Percentiles rank a stretch among this genome's conserved stretches.
Evolutionary conservation across 2,797 vertebrate genomes (phyloP).

Genomic region (Telmatherina bonti): DNA sequence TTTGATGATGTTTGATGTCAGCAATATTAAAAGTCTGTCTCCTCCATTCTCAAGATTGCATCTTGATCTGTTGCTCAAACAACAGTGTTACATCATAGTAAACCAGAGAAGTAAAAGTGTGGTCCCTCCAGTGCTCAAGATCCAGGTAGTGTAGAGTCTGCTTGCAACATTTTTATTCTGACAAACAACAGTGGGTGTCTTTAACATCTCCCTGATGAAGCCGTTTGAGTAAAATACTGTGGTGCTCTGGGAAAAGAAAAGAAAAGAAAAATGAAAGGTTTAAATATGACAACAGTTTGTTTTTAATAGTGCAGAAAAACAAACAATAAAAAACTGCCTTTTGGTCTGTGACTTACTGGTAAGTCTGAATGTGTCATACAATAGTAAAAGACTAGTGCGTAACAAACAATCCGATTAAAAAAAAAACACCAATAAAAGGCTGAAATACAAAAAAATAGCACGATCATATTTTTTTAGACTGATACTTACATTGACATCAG

Average conservation of each 20-base stretch:
- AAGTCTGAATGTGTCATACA: neutral
- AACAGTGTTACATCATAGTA: conserved; percentile 22
- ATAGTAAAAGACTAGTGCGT: neutral
- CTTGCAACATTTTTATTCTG: neutral
- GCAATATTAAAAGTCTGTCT: neutral
- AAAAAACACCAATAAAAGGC: no score
- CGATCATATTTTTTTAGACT: neutral
- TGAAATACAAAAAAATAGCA: neutral
- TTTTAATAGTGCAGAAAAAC: neutral
- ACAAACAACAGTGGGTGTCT: conserved; percentile 46
- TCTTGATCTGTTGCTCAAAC: neutral
- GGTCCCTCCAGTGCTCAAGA: conserved; percentile 19
- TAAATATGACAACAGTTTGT: neutral
- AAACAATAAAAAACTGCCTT: neutral
- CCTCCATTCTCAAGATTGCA: conserved; percentile 2
- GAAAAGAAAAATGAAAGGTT: no score
- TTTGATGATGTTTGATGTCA: no score
- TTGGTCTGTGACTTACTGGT: neutral
- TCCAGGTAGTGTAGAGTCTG: conserved; percentile 24
- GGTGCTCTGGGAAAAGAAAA: conserved; percentile 28
- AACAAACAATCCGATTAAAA: neutral
- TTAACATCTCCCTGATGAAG: conserved; percentile 43
- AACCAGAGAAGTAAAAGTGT: conserved; percentile 43
- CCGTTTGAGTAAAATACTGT: fast-evolving
- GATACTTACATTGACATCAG: conserved; percentile 54